These are phyloP conservation scores for Zosterops pallidus DNA, from an alignment of 2,113 vertebrate genomes.

Conservation along the genomic window DNA sequence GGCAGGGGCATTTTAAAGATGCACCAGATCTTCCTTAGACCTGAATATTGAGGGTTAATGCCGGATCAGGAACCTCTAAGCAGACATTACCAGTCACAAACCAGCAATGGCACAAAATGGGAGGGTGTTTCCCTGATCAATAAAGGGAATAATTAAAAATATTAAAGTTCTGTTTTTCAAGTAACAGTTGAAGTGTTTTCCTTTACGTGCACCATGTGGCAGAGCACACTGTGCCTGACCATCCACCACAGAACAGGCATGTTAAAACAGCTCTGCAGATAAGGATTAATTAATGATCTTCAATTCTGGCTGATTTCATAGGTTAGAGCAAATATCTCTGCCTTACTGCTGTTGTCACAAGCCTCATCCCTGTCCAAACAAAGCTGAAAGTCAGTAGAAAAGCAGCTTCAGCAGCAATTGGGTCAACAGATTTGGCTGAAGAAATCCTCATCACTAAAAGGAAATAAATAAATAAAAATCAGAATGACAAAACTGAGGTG, in stretches of 20 bases:
- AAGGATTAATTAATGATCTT: not conserved
- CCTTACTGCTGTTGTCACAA: not conserved
- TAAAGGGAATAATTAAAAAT: constrained; percentile 11
- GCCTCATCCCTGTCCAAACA: not conserved
- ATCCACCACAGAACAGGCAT: not conserved
- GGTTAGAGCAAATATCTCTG: not conserved
- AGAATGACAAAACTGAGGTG: not conserved
- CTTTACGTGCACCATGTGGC: not conserved
- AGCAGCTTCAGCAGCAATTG: not conserved
- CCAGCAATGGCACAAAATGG: not conserved
- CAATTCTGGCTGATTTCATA: not conserved
- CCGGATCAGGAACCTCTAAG: not conserved
- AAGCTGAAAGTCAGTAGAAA: not conserved
- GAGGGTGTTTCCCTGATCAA: not conserved
- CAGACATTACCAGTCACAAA: not conserved
- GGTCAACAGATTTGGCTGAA: constrained; percentile 15
- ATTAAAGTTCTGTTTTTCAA: not conserved
- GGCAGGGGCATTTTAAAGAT: not conserved
- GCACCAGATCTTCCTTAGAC: not conserved
- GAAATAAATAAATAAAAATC: not conserved
- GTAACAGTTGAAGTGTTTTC: not conserved
- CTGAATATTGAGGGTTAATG: not conserved
- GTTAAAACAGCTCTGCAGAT: not conserved
- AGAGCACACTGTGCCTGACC: not conserved
- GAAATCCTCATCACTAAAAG: constrained; percentile 4